phyloP scores from a whole-genome alignment of 2,113 vertebrate genomes.

The Tylochromis polylepis region DNA sequence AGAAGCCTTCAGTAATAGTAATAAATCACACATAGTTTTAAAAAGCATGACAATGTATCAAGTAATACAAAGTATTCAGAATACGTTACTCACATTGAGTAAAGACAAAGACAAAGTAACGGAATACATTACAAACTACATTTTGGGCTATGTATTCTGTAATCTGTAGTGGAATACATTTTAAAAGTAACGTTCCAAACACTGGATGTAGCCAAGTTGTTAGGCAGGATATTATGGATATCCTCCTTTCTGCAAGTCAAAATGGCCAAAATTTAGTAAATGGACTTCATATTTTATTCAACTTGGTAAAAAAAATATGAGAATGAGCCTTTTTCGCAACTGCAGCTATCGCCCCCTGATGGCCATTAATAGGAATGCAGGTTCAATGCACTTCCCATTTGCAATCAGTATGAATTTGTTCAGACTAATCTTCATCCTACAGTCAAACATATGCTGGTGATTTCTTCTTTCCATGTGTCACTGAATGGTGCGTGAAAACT shows the following conservation, averaged over 20 bases:
- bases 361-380: neutral
- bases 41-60: too few relatives aligned
- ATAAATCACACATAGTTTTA: too few relatives aligned
- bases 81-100: too few relatives aligned
- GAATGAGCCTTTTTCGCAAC: neutral
- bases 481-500: neutral
- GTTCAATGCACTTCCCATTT: neutral
- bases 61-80: too few relatives aligned
- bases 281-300: neutral
- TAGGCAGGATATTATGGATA: neutral
- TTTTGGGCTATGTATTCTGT: too few relatives aligned
- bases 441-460: neutral
- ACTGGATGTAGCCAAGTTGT: neutral
- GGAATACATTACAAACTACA: too few relatives aligned
- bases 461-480: neutral
- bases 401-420: neutral
- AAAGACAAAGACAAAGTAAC: too few relatives aligned
- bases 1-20: too few relatives aligned
- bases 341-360: neutral
- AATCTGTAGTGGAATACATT: too few relatives aligned
- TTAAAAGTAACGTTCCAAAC: too few relatives aligned
- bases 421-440: neutral
- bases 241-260: neutral
- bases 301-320: rapidly evolving
- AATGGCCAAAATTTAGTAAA: neutral